These are phyloP conservation scores for Melipona beecheii DNA, from an alignment of 2,888 invertebrate genomes.

Conservation along the genomic window DNA sequence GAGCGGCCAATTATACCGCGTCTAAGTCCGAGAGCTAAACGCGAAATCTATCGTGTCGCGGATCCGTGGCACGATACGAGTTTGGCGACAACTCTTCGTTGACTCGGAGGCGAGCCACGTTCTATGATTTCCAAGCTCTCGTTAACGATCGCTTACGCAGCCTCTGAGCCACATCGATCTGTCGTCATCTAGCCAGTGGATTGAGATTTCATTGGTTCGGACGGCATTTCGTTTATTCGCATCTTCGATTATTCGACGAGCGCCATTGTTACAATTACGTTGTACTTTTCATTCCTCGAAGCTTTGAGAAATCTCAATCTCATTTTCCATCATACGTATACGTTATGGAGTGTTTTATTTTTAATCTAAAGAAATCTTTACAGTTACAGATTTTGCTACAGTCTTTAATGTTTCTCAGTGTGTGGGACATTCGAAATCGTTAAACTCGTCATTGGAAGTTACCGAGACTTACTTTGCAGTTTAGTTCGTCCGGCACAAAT, in stretches of 20 bases:
- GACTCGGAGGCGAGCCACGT: constrained; percentile 49
- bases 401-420: too few species aligned
- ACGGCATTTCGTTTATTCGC: background rate
- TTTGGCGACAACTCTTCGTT: constrained; percentile 52
- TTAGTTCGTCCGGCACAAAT: too few species aligned
- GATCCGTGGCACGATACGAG: constrained; percentile 47
- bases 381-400: too few species aligned
- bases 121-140: constrained; percentile 59
- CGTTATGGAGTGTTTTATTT: background rate
- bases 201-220: background rate
- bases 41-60: constrained; percentile 60
- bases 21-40: constrained; percentile 70
- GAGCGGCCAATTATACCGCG: constrained; percentile 60
- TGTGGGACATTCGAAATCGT: too few species aligned
- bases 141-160: constrained; percentile 62
- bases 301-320: fast-evolving
- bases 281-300: background rate
- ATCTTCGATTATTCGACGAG: too few species aligned
- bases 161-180: constrained; percentile 33
- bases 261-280: background rate
- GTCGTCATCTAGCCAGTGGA: constrained; percentile 25
- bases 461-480: too few species aligned
- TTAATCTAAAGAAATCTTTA: too few species aligned
- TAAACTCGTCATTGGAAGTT: too few species aligned
- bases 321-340: fast-evolving